A percentile compares a stretch with the other conserved stretches of the same genome.
Evolutionary conservation across 2,888 invertebrate species (phyloP).

Genomic region (Ichneumoninae sp.): DNA sequence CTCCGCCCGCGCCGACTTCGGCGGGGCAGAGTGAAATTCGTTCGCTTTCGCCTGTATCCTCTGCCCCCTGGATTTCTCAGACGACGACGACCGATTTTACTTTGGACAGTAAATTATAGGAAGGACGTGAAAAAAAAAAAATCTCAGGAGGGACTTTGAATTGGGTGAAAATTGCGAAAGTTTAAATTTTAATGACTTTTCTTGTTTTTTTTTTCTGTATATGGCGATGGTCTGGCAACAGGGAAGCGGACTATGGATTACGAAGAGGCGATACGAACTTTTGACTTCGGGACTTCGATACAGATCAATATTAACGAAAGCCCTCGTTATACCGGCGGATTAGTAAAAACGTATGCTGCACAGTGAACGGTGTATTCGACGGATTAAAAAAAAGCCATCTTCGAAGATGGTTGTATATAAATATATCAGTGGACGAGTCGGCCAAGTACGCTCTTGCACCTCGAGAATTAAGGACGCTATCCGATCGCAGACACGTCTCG

Average conservation of each 20-base stretch:
- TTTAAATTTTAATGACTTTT: neutral
- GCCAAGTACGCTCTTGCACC: slow-evolving; percentile 35
- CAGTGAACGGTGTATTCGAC: neutral
- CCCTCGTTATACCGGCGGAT: neutral
- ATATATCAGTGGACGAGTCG: slow-evolving; percentile 18
- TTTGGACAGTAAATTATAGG: neutral
- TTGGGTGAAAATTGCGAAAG: slow-evolving; percentile 17
- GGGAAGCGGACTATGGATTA: neutral
- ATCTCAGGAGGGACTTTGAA: neutral
- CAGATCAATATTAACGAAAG: neutral
- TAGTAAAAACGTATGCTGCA: neutral
- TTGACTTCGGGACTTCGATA: neutral
- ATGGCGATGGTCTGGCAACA: neutral
- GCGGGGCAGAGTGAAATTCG: slow-evolving; percentile 47
- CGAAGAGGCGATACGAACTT: neutral
- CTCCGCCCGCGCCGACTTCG: slow-evolving; percentile 70
- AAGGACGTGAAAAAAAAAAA: slow-evolving; percentile 1
- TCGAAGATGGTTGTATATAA: neutral
- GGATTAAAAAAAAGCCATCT: slow-evolving; percentile 16
- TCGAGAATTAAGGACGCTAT: slow-evolving; percentile 54
- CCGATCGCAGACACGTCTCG: slow-evolving; percentile 59
- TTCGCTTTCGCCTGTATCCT: slow-evolving; percentile 31
- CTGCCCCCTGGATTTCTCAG: neutral
- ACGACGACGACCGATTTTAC: neutral
- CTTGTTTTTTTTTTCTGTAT: neutral